Base-by-base conservation (phyloP, 2,888 invertebrate species). In the Drosophila colorata region DNA sequence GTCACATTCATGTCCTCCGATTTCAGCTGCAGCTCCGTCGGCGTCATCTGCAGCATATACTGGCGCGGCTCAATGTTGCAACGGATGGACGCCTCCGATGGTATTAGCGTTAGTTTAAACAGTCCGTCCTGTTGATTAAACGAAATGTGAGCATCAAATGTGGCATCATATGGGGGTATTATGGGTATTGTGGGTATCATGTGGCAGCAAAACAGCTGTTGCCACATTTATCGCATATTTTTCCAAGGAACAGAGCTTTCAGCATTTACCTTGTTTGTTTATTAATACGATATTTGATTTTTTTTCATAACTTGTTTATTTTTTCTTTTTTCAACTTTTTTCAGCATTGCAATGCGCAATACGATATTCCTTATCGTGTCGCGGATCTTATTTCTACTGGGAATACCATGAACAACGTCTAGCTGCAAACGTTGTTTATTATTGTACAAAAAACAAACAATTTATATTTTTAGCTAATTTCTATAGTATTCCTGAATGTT, bases 11-110 rank as follows among this genome's bases (percentile, higher is more conserved):
- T 94, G 87, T 94, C 94, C 52, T 94, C 93, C 88, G 95, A 93
- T 76, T 92, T 92, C 49, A 97, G 92, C 91, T 96, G 96, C 80
- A 97, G 94, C 69, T 96, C 95, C 56, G 95, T 95, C 31, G 95
- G 93, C 48, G 96, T 96, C 71, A 97, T 94, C 65, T 96, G 93
- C 40, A 97, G 92, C 25, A 95, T 94, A 88, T 97, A 97, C 58
- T 94, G 94, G 55, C 94, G 94, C 11, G 95, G 93, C 83, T 95
- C 95, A 65, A 97, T 93, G 49, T 95, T 95, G 91, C 97, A 97
- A 69, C 96, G 93, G 47, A 94, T 94, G 2, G 97, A 96, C 2
- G 96, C 97, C 68, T 96, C 96, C 1, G 97, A 96, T 37, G 95
- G 93, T 76, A 95, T 95, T 85, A 97, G 93, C 91, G 94, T 96